These are phyloP conservation scores for Apis cerana DNA, from an alignment of 1,140 invertebrate species.

Conservation along the genomic window DNA sequence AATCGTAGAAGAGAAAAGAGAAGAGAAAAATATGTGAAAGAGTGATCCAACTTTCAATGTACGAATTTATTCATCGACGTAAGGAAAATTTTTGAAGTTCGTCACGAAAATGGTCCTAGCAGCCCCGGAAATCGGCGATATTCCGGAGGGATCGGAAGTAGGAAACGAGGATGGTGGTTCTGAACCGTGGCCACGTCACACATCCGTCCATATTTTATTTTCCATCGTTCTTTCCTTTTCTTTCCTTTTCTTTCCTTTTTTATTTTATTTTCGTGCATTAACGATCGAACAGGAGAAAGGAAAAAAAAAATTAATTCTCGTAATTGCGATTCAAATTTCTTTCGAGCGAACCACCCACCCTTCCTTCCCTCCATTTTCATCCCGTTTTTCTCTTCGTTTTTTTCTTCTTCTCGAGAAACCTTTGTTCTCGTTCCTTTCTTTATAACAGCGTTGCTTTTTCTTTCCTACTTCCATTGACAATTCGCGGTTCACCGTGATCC, in stretches of 20 bases:
- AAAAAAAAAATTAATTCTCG: slow-evolving; percentile 47
- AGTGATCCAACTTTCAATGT: background rate
- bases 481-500: background rate
- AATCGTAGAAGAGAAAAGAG: background rate
- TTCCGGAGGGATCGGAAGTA: slow-evolving; percentile 25
- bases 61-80: slow-evolving; percentile 23
- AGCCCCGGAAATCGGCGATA: slow-evolving; percentile 31
- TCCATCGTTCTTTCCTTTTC: background rate
- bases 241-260: background rate
- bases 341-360: background rate
- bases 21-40: too few relatives aligned
- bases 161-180: slow-evolving; percentile 5
- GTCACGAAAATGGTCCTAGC: slow-evolving; percentile 15
- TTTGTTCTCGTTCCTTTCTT: background rate
- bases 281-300: background rate
- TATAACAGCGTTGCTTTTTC: background rate
- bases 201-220: slow-evolving; percentile 33
- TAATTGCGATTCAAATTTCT: slow-evolving; percentile 61
- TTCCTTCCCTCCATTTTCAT: background rate
- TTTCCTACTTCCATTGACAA: too few relatives aligned
- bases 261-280: background rate
- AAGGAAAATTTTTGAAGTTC: slow-evolving; percentile 7
- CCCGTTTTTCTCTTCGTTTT: background rate
- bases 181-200: slow-evolving; percentile 11
- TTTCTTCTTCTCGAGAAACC: background rate